Conservation (phyloP, 2,888 invertebrate species). For the Eristalis arbustorum region DNA sequence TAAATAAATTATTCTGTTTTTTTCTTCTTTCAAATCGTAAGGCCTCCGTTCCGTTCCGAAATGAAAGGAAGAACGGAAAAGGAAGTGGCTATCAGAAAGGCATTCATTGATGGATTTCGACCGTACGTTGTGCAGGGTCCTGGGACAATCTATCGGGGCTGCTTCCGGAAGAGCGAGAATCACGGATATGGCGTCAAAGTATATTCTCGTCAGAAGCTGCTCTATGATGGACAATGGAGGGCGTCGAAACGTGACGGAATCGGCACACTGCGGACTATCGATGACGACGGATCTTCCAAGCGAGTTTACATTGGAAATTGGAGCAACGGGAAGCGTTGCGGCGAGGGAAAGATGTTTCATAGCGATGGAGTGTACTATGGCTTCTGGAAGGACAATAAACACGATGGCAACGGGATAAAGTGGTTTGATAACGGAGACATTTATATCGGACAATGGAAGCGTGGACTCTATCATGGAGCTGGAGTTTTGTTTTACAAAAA, state of each 20-base stretch:
- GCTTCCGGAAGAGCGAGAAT: conserved; percentile 74
- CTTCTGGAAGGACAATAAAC: conserved; percentile 75
- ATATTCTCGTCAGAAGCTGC: conserved; percentile 72
- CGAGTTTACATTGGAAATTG: conserved; percentile 77
- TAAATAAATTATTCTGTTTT: neutral
- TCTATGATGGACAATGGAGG: conserved; percentile 78
- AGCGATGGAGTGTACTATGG: conserved; percentile 77
- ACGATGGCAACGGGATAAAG: conserved; percentile 77
- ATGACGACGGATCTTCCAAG: conserved; percentile 73
- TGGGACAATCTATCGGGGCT: conserved; percentile 74
- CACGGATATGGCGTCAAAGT: conserved; percentile 76
- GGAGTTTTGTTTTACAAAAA: conserved; percentile 77
- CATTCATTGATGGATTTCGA: conserved; percentile 50
- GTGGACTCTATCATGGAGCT: conserved; percentile 75
- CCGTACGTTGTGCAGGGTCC: conserved; percentile 47
- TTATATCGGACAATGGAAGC: conserved; percentile 78
- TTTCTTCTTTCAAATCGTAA: neutral
- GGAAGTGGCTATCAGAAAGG: conserved; percentile 33
- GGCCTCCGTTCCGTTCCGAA: neutral
- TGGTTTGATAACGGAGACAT: conserved; percentile 76
- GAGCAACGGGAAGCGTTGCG: conserved; percentile 76
- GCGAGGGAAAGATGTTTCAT: conserved; percentile 78
- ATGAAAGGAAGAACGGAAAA: conserved; percentile 40
- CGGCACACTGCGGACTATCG: conserved; percentile 75
- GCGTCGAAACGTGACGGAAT: conserved; percentile 75